Conservation (phyloP, 2,888 invertebrate species). For the Lepidochitona cinerea region DNA sequence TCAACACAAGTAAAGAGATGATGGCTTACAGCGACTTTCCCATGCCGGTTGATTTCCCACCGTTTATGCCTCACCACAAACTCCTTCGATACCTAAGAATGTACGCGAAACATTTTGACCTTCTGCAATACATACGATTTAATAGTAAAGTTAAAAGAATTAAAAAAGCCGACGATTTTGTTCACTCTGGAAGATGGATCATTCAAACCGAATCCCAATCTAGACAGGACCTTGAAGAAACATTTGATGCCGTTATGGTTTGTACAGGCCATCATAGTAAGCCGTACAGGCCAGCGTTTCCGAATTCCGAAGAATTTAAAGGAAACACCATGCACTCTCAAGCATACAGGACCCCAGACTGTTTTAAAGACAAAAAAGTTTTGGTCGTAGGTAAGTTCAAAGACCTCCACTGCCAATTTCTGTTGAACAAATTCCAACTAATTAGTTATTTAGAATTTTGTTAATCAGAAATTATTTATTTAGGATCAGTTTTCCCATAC, state of each 20-base stretch:
- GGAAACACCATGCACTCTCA: conserved; percentile 61
- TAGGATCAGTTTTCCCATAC: too few species aligned
- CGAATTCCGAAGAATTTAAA: conserved; percentile 66
- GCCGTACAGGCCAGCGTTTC: conserved; percentile 69
- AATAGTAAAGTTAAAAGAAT: conserved; percentile 46
- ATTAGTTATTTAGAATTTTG: too few species aligned
- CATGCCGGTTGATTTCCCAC: conserved; percentile 70
- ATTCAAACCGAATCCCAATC: conserved; percentile 31
- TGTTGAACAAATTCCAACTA: too few species aligned
- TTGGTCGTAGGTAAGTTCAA: conserved; percentile 69
- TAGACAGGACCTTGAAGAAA: too few species aligned
- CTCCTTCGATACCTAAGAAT: conserved; percentile 65
- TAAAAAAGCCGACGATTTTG: conserved; percentile 54
- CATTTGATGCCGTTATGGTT: conserved; percentile 72
- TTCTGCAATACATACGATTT: conserved; percentile 56
- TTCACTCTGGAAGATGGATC: conserved; percentile 62
- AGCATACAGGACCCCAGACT: conserved; percentile 50
- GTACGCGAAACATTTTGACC: conserved; percentile 62
- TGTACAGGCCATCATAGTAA: conserved; percentile 73
- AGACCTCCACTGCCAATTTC: too few species aligned
- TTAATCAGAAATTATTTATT: too few species aligned
- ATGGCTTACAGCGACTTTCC: conserved; percentile 72
- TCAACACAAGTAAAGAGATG: conserved; percentile 69
- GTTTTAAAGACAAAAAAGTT: conserved; percentile 68
- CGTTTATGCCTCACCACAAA: conserved; percentile 71